Evolutionary conservation across 2,888 invertebrate species (phyloP).

Genomic region (Gandaritis pyraliata): DNA sequence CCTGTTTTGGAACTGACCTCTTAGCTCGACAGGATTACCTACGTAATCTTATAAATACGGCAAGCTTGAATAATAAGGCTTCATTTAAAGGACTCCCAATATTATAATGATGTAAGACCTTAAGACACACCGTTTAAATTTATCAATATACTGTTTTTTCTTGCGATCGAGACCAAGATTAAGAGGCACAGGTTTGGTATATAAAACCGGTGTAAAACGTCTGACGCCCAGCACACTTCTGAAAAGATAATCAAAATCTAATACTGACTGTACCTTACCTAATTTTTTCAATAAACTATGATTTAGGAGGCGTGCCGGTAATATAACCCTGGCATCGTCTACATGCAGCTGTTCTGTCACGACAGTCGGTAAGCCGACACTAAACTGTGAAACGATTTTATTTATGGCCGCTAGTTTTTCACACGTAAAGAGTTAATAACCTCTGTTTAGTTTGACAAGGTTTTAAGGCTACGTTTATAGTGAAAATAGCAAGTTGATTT

Average conservation of each 20-base stretch:
- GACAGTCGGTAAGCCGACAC: constrained; percentile 35
- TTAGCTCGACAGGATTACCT: constrained; percentile 19
- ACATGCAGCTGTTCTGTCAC: constrained; percentile 27
- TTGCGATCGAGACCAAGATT: too few species aligned
- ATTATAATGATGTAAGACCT: too few species aligned
- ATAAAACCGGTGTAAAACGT: too few species aligned
- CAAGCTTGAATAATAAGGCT: constrained; percentile 7
- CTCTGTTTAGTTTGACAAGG: constrained; percentile 34
- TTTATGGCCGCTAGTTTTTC: constrained; percentile 35
- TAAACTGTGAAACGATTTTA: constrained; percentile 32
- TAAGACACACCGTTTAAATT: too few species aligned
- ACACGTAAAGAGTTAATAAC: constrained; percentile 37
- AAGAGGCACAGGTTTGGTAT: too few species aligned
- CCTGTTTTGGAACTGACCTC: constrained; percentile 27
- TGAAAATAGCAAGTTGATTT: too few species aligned
- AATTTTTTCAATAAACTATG: constrained; percentile 15
- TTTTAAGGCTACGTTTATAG: constrained; percentile 18
- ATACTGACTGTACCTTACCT: too few species aligned
- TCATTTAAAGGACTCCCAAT: neutral
- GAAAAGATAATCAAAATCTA: too few species aligned
- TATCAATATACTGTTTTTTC: too few species aligned
- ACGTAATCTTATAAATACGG: constrained; percentile 16
- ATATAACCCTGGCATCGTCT: constrained; percentile 16
- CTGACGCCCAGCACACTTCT: too few species aligned
- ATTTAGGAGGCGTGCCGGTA: constrained; percentile 26